Conservation (phyloP, 2,797 vertebrate species). For the Crax fasciolata region DNA sequence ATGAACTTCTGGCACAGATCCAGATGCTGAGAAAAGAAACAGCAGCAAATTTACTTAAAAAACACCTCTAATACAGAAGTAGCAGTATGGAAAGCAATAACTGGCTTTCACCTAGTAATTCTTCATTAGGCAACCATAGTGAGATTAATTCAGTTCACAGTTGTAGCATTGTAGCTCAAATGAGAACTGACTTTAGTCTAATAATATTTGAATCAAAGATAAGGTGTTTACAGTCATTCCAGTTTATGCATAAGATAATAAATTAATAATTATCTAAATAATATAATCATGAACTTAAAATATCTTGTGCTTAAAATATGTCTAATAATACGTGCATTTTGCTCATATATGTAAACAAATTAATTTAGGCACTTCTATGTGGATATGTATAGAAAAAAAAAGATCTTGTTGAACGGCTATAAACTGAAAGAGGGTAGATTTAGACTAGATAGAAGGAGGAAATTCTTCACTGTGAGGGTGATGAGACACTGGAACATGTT, state of each 20-base stretch:
- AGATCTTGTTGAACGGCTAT: background rate
- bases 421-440: no score
- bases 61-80: conserved; percentile 10
- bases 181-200: background rate
- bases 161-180: background rate
- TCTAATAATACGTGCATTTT: background rate
- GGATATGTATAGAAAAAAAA: background rate
- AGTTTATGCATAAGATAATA: background rate
- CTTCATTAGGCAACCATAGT: background rate
- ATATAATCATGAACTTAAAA: background rate
- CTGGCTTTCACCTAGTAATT: background rate
- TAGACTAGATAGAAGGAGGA: no score
- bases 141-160: background rate
- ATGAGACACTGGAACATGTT: no score
- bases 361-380: rapidly evolving
- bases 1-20: conserved; percentile 14
- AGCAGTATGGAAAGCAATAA: background rate
- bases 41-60: conserved; percentile 32
- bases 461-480: no score
- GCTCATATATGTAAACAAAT: background rate
- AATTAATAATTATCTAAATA: background rate
- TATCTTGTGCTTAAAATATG: background rate
- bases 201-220: background rate
- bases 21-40: conserved; percentile 28
- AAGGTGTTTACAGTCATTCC: background rate